Percentiles rank a stretch among this genome's conserved stretches.
Evolutionary conservation across 2,888 invertebrate genomes (phyloP).

Genomic region (Miltochrista miniata): DNA sequence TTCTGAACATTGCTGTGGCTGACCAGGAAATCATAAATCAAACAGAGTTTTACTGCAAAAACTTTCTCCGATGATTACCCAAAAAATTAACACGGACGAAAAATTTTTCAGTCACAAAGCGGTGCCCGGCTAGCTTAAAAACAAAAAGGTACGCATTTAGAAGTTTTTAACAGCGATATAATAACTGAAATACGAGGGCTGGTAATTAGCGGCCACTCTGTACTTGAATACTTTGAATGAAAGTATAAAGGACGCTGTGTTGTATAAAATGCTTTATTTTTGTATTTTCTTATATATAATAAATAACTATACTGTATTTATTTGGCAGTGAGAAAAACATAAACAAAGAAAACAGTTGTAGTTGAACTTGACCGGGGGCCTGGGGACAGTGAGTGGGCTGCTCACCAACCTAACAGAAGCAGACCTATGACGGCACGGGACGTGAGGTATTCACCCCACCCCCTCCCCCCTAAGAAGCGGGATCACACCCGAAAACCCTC

Average conservation of each 20-base stretch:
- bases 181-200: conserved; percentile 29
- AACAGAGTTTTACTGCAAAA: no score
- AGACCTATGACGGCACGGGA: no score
- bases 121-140: conserved; percentile 18
- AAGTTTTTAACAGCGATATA: conserved; percentile 38
- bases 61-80: not conserved
- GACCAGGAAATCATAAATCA: not conserved
- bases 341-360: no score
- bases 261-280: not conserved
- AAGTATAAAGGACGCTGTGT: not conserved
- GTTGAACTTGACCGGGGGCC: no score
- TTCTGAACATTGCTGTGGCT: not conserved
- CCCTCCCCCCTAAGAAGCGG: no score
- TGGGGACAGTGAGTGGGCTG: no score
- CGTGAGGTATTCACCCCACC: no score
- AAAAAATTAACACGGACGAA: not conserved
- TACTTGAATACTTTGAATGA: not conserved
- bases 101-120: conserved; percentile 17
- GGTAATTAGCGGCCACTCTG: conserved; percentile 28
- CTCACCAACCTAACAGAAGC: no score
- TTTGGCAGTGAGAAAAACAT: no score
- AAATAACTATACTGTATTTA: not conserved
- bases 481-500: no score
- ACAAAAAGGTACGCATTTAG: conserved; percentile 17
- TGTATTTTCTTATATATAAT: not conserved